Evolutionary conservation across 2,113 vertebrate species (phyloP), one percentile per base, ranked within the genome.

Genomic region (Tragelaphus buxtoni): DNA sequence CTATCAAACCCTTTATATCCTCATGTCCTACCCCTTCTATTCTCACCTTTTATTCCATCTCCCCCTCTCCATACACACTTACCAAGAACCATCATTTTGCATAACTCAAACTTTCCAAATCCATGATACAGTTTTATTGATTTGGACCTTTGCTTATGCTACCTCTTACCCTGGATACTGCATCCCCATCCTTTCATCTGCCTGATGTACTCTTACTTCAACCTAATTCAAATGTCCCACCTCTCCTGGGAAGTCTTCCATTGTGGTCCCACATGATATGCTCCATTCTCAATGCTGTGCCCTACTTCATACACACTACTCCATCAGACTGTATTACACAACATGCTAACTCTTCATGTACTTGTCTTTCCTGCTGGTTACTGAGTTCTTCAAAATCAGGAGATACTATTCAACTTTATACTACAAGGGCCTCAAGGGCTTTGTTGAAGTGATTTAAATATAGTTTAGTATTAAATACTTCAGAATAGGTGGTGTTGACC

Each of bases 361-460:
- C 30, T 87, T 88, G 9, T 56, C 20, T 79, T 86, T n/a, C n/a
- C 63, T 79, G 10, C 30, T 56, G 53, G 42, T 56, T 0, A 77
- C 7, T 88, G 53, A 88, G 13, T 61, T 81, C 39, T 49, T 69
- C 84, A 72, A 65, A 82, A 32, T 92, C 49, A 83, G 63, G 56
- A 76, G 93, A 89, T 81, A 9, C 26, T 94, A 32, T 45, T 88
- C 12, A 80, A 51, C 9, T 83, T 76, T 74, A 61, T 80, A 49
- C 26, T 8, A 47, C 32, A 72, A 84, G 13, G n/a, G 32, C 4
- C 28, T 91, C 65, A 88, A 94, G 49, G 90, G 30, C 30, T 35
- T 89, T 69, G n/a, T 10, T 94, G 30, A 93, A 84, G 80, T 92
- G 86, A 92, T 85, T 1, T 92, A 35, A 94, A 95, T 74, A 63